Evolutionary conservation across 2,797 vertebrate genomes (phyloP).

Genomic region (Gymnoscopelus braueri): DNA sequence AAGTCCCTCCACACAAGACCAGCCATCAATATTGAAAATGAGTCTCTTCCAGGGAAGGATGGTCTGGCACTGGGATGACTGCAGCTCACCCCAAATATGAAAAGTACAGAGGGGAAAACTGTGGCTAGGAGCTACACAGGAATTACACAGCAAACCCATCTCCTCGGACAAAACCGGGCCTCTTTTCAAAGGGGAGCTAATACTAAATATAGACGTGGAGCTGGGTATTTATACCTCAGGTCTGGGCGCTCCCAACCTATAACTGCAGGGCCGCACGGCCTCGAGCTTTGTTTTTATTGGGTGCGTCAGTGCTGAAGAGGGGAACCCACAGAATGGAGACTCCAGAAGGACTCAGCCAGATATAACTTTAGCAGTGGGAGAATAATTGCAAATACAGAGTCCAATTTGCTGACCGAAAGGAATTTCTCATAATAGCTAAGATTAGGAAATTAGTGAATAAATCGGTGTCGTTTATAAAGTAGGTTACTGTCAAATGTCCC

Average conservation of each 20-base stretch:
- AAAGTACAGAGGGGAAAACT: slow-evolving; percentile 68
- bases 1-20: slow-evolving; percentile 63
- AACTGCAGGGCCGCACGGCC: slow-evolving; percentile 73
- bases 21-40: slow-evolving; percentile 83
- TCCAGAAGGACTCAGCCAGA: slow-evolving; percentile 37
- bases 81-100: slow-evolving; percentile 75
- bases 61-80: slow-evolving; percentile 66
- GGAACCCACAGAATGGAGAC: slow-evolving; percentile 60
- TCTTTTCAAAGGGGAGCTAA: slow-evolving; percentile 66
- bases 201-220: slow-evolving; percentile 70
- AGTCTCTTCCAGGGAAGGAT: slow-evolving; percentile 69
- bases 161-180: slow-evolving; percentile 67
- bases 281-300: slow-evolving; percentile 76
- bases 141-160: slow-evolving; percentile 66
- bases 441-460: background rate
- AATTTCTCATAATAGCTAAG: slow-evolving; percentile 23
- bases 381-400: slow-evolving; percentile 34
- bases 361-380: slow-evolving; percentile 45
- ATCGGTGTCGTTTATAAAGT: background rate
- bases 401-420: slow-evolving; percentile 28
- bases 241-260: slow-evolving; percentile 73
- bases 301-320: slow-evolving; percentile 54
- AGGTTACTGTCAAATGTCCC: background rate
- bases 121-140: slow-evolving; percentile 67
- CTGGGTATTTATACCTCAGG: slow-evolving; percentile 75